Base-by-base conservation (phyloP, 2,113 vertebrate species). In the Macquaria australasica region DNA sequence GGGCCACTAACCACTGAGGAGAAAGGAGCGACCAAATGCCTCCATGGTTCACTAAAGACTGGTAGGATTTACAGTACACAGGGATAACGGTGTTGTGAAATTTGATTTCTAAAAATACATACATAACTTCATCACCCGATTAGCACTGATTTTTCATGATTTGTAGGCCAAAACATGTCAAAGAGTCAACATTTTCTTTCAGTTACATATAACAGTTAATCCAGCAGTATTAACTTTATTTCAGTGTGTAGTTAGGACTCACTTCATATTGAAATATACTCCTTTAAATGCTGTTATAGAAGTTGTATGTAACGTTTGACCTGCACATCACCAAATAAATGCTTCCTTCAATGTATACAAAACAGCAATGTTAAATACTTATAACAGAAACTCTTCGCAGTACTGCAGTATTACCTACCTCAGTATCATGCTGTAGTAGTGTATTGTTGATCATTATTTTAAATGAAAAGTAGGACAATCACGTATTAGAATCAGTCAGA, bases 1-100 rank as follows among this genome's bases (percentile, higher is more conserved):
- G 31, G 67, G 55, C n/a, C 63, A 63, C 8, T 18, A 63, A 34
- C 39, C 28, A 64, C 75, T 77, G 85, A 82, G 86, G 78, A 89
- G 90, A 86, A 86, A 85, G 79, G 77, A 80, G 50, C 37, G 37
- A 71, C 77, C 48, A 63, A 78, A 75, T 51, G 71, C 14, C 51
- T 83, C 58, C 68, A 77, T 21, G 25, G 60, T 80, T 82, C 75
- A 82, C 45, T 58, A 31, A 68, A 58, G 76, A 28, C 77, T 39
- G 37, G 51, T 63, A 31, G 37, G 68, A 73, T 55, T 85, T 76
- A 81, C 64, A 74, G 81, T 60, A 25, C 25, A 74, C 37, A 83
- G 14, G 6, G 34, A 23, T 15, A 16, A 80, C 11, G 4, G 1
- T 43, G 58, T 69, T 41, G 28, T 31, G 28, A 70, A 31, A 50